Conservation (phyloP, 2,797 vertebrate genomes). For the Cirrhinus molitorella region DNA sequence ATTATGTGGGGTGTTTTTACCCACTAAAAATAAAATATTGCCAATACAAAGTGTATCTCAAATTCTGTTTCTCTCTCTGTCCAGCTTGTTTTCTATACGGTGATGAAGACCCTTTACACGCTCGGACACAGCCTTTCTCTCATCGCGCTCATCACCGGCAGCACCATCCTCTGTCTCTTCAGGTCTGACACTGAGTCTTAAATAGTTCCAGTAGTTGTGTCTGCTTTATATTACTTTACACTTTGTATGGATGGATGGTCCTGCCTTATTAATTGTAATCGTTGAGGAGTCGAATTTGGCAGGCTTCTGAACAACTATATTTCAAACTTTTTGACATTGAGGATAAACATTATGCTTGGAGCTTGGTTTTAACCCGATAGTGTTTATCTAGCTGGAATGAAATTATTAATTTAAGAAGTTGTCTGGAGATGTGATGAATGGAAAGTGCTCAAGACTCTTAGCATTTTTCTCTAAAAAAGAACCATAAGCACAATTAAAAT, state of each 20-base stretch:
- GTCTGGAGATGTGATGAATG: conserved; percentile 59
- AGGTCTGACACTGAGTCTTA: conserved; percentile 77
- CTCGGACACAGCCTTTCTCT: conserved; percentile 91
- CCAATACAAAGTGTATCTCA: conserved; percentile 6
- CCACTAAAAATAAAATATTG: neutral
- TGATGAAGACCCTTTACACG: conserved; percentile 89
- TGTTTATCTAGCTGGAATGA: conserved; percentile 57
- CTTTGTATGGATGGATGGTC: conserved; percentile 38
- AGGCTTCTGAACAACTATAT: conserved; percentile 49
- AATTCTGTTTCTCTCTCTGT: conserved; percentile 48
- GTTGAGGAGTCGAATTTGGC: conserved; percentile 46
- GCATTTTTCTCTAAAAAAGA: conserved; percentile 19
- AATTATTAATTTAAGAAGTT: conserved; percentile 59
- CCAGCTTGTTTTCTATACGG: conserved; percentile 87
- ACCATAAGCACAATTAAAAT: conserved; percentile 20
- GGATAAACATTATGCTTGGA: conserved; percentile 56
- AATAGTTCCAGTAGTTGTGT: conserved; percentile 35
- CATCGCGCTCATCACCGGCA: conserved; percentile 87
- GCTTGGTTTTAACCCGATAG: conserved; percentile 31
- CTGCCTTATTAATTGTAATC: conserved; percentile 51
- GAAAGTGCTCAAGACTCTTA: conserved; percentile 64
- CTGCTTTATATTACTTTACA: conserved; percentile 47
- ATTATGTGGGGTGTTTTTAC: neutral
- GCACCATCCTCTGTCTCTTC: conserved; percentile 88
- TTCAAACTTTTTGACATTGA: conserved; percentile 51